Evolutionary conservation across 2,113 vertebrate genomes (phyloP), one percentile per base, ranked within the genome.

Genomic region (Cacatua alba): DNA sequence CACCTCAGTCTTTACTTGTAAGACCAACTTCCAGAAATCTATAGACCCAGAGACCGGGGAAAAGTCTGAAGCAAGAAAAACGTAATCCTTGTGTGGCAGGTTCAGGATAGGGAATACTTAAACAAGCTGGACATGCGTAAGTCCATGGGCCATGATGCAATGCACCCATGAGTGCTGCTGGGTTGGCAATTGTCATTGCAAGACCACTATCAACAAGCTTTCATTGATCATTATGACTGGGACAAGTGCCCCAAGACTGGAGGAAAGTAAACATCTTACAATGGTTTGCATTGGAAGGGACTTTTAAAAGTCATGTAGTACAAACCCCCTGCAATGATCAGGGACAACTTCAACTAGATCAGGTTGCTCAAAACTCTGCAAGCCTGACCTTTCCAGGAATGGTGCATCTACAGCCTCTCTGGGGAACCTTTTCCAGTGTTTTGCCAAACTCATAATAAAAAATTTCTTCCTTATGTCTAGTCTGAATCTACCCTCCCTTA

Each of bases 151-250:
- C 13, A n/a, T 51, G 18, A 68, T n/a, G 16, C 4, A 43, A 29
- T 29, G 21, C 16, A 60, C 16, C 3, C 0, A 0, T 2, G 6
- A 37, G 21, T 15, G 11, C 31, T 43, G 21, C 49, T 7, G 6
- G 17, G 4, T 17, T 63, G 19, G 4, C 18, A 77, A 16, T 4
- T 65, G 29, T 17, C 18, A 17, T 14, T 59, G 7, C 1, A 3
- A n/a, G 37, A 13, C 7, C 7, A 25, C 9, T 65, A 11, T 48
- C 0, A 5, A 71, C 13, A 60, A 60, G 59, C 7, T 82, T 86
- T 48, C 5, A 19, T 48, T 0, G 1, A 21, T 13, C 7, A 29
- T 2, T 18, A 7, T 28, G 24, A 46, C 1, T 52, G 24, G 20
- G 17, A 35, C 29, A 70, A 70, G 17, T 33, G 17, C 12, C n/a